Percentiles rank a stretch among this genome's conserved stretches.
Conservation (phyloP, 2,797 vertebrate species). For the Moxostoma hubbsi region DNA sequence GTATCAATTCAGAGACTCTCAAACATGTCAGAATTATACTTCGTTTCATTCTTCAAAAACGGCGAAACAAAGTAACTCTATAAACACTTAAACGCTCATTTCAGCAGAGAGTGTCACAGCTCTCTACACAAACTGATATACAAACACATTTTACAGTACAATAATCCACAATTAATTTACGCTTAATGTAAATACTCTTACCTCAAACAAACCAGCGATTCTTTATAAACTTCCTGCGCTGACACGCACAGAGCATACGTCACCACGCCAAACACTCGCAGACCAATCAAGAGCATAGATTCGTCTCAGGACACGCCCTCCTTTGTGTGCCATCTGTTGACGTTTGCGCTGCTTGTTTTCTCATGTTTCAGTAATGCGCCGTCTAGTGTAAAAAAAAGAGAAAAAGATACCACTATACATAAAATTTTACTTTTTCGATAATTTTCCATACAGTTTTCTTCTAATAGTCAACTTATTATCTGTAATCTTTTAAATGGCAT, state of each 20-base stretch:
- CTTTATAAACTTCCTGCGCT: conserved; percentile 37
- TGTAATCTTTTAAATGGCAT: neutral
- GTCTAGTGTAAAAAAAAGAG: neutral
- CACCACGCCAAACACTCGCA: neutral
- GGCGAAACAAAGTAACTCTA: neutral
- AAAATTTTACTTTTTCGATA: too few relatives aligned
- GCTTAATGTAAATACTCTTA: conserved; percentile 1
- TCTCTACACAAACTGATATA: neutral
- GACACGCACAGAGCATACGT: neutral
- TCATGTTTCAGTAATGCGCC: neutral
- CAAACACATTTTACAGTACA: neutral
- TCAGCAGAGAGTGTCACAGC: neutral
- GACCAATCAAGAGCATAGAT: conserved; percentile 18
- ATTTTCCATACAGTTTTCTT: too few relatives aligned
- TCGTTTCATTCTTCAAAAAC: neutral
- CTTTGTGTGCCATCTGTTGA: neutral
- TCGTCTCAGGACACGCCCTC: conserved; percentile 7
- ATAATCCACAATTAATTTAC: neutral
- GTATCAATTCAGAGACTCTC: neutral
- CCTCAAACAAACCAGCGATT: conserved; percentile 10
- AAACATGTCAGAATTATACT: neutral
- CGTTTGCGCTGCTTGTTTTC: neutral
- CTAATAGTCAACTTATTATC: neutral
- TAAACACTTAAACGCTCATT: neutral
- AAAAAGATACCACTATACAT: too few relatives aligned